A percentile compares a stretch with the other conserved stretches of the same genome.
Conservation (phyloP, 2,888 invertebrate genomes). For the Tortrix viridana region DNA sequence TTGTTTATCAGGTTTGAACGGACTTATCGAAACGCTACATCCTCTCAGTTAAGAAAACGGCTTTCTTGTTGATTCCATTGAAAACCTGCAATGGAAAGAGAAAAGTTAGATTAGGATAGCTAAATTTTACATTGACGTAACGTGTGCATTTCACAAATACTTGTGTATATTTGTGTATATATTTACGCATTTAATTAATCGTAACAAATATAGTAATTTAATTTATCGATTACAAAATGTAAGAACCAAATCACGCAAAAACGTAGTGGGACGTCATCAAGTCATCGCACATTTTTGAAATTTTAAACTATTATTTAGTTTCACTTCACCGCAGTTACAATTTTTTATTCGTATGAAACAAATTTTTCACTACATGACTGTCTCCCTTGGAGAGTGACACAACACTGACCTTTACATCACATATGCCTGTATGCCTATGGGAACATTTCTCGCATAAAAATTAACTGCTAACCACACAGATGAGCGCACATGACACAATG, state of each 20-base stretch:
- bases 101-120: not conserved
- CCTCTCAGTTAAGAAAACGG: conserved; percentile 63
- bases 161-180: too few species aligned
- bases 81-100: conserved; percentile 23
- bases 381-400: not conserved
- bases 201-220: too few species aligned
- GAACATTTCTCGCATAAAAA: conserved; percentile 23
- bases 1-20: not conserved
- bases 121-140: too few species aligned
- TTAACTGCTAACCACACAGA: not conserved
- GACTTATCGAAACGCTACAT: conserved; percentile 55
- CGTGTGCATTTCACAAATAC: too few species aligned
- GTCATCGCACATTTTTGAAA: too few species aligned
- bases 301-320: too few species aligned
- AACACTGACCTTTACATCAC: not conserved
- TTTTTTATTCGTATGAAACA: not conserved
- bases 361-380: not conserved
- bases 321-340: not conserved
- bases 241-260: too few species aligned
- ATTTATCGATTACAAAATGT: too few species aligned
- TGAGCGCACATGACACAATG: conserved; percentile 23
- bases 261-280: too few species aligned
- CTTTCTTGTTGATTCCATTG: conserved; percentile 44
- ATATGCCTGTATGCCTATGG: conserved; percentile 16
- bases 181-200: too few species aligned